A percentile compares a stretch with the other conserved stretches of the same genome.
Conservation (phyloP, 1,140 invertebrate genomes). For the Lordiphosa mommai region DNA sequence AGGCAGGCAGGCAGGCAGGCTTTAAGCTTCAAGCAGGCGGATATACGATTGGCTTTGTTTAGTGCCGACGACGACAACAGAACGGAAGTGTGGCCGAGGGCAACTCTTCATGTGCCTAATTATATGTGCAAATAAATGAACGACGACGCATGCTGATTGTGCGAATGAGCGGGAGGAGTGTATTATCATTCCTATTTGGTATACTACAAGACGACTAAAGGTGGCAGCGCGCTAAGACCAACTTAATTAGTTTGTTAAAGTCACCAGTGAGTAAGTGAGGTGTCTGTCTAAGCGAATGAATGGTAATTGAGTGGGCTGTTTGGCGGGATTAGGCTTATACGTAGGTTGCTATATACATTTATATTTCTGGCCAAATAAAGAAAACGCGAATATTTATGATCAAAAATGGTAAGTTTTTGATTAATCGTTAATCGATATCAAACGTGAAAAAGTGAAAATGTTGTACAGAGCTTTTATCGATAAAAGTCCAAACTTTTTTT, state of each 20-base stretch:
- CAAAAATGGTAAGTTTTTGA: too few species aligned
- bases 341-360: too few species aligned
- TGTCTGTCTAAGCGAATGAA: background rate
- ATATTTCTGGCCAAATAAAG: too few species aligned
- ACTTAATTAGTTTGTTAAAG: conserved; percentile 69
- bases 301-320: conserved; percentile 11
- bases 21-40: too few species aligned
- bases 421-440: too few species aligned
- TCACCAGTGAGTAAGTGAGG: conserved; percentile 28
- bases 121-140: conserved; percentile 78
- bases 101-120: conserved; percentile 64
- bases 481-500: too few species aligned
- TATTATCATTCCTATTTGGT: conserved; percentile 34
- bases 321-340: too few species aligned
- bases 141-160: conserved; percentile 57
- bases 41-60: conserved; percentile 31
- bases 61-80: background rate
- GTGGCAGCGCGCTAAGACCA: conserved; percentile 41
- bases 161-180: conserved; percentile 27
- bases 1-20: too few species aligned
- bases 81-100: conserved; percentile 59
- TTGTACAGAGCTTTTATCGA: too few species aligned
- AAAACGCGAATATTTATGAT: too few species aligned
- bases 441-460: too few species aligned
- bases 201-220: conserved; percentile 35